phyloP scores from a whole-genome alignment of 2,797 vertebrate genomes.

The Hipposideros larvatus region DNA sequence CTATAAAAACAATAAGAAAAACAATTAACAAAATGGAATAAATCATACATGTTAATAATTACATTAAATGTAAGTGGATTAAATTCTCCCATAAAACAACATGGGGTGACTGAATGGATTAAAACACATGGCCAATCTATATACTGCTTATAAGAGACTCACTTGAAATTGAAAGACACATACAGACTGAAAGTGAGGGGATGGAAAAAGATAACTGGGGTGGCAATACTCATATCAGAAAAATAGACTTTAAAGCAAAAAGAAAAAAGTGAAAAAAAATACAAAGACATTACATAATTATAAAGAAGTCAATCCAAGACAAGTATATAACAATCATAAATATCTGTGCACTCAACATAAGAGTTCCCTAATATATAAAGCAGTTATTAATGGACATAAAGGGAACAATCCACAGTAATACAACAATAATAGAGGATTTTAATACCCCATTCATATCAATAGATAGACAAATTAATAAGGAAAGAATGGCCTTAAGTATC shows the following conservation, averaged over 20 bases:
- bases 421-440: not conserved
- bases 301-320: not conserved
- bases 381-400: not conserved
- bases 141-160: too few species aligned
- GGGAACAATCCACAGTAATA: not conserved
- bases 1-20: not conserved
- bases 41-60: not conserved
- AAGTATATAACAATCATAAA: not conserved
- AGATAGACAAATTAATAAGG: not conserved
- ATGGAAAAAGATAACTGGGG: too few species aligned
- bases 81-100: not conserved
- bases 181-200: too few species aligned
- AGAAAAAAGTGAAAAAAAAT: not conserved
- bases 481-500: not conserved
- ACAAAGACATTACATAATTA: not conserved
- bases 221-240: too few species aligned
- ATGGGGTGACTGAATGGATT: not conserved
- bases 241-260: too few species aligned
- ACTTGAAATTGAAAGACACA: too few species aligned
- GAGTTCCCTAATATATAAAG: not conserved
- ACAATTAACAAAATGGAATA: not conserved
- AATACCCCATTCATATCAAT: not conserved
- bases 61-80: not conserved
- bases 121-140: too few species aligned
- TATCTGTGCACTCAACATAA: not conserved